Base-by-base conservation (phyloP, 2,797 vertebrate species). In the Salmo trutta region DNA sequence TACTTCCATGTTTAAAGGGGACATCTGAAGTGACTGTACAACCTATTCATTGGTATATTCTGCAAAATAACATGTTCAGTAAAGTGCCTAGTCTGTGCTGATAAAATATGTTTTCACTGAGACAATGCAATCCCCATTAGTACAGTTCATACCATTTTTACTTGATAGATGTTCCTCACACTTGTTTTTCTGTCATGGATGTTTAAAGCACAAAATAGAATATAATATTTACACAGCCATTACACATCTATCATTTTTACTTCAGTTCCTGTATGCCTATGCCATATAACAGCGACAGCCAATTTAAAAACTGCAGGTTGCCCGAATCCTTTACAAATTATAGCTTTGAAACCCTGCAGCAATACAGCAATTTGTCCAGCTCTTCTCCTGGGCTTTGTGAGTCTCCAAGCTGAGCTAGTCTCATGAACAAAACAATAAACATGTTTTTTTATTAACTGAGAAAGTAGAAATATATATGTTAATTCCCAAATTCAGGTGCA, bases 91-190 rank as follows among this genome's bases (percentile, higher is more conserved):
- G 8, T 33, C 10, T 12, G 0, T 47, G 41, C 41, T 31, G 29
- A 67, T 67, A 4, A 67, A 67, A 67, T 33, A 24, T 8, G 65
- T 67, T 67, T 67, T 14, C 71, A 56, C 27, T 27, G 71, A 72
- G 24, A n/a, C 71, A 56, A 24, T 31, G 51, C 24, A 56, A 73
- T 73, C 27, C 29, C 24, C n/a, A 56, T 73, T 56, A 56, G 24
- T 7, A 19, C 5, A 33, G 24, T 14, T 51, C 51, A 31, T 54
- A 54, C 27, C 27, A 15, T 31, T 56, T 15, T 27, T 5, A 29
- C 56, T 29, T n/a, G 52, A 56, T 19, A 69, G 67, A 69, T 21
- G 67, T 69, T 27, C 24, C 52, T 73, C 27, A 31, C 24, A 17
- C 71, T 73, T 70, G 52, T 12, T 56, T 27, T 52, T 73, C 52